Percentiles rank a stretch among this genome's conserved stretches.
Evolutionary conservation across 2,113 vertebrate species (phyloP).

Genomic region (Sorex araneus): DNA sequence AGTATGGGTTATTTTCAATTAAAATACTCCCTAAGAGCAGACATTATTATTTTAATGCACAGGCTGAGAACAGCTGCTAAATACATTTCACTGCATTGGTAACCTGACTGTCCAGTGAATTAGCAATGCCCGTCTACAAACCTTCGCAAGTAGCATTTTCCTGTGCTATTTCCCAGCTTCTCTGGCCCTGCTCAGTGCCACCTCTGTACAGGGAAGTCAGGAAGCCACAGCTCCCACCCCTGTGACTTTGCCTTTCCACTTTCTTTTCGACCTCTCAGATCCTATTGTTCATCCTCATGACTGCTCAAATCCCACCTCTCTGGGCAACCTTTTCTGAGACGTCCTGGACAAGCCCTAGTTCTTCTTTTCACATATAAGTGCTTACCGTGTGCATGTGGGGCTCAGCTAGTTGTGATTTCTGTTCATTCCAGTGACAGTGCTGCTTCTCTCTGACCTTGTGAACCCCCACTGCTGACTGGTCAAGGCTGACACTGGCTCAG

Average conservation of each 20-base stretch:
- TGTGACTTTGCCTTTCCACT: not conserved
- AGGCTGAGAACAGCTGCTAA: conserved; percentile 18
- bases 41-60: conserved; percentile 14
- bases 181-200: not conserved
- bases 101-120: not conserved
- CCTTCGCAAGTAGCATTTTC: not conserved
- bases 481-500: not conserved
- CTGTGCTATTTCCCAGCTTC: not conserved
- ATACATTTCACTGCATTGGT: not conserved
- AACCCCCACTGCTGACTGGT: not conserved
- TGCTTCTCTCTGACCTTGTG: not conserved
- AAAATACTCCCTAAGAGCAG: not conserved
- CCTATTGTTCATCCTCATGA: not conserved
- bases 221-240: not conserved
- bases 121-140: not conserved
- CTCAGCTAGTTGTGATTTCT: not conserved
- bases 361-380: not conserved
- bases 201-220: not conserved
- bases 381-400: not conserved
- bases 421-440: too few species aligned
- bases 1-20: not conserved
- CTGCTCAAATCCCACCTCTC: not conserved
- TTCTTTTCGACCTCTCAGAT: not conserved
- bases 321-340: not conserved
- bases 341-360: too few species aligned